Percentiles rank a stretch among this genome's conserved stretches.
These are phyloP conservation scores for Hemicentrotus pulcherrimus DNA, from an alignment of 35 echinoderm and acorn worm species.

Conservation along the genomic window DNA sequence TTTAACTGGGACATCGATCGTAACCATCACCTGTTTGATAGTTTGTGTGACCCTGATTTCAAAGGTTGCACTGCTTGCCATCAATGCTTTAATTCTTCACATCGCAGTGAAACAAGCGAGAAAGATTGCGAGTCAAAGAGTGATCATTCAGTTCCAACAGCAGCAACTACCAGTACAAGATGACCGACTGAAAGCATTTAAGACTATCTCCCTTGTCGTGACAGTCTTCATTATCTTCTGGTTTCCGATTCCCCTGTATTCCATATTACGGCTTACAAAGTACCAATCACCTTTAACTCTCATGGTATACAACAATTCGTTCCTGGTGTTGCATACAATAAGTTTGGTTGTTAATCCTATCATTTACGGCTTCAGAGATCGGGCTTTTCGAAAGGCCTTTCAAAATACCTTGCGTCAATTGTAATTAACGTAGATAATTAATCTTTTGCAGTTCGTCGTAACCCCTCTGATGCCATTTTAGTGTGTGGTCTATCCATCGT, in stretches of 20 bases:
- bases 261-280: not conserved
- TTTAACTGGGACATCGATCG: not conserved
- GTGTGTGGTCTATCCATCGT: too few species aligned
- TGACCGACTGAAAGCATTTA: not conserved
- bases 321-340: not conserved
- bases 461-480: too few species aligned
- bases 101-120: not conserved
- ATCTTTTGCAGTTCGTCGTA: too few species aligned
- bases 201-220: not conserved
- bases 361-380: not conserved
- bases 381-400: not conserved
- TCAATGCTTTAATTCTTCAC: not conserved
- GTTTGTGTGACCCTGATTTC: not conserved
- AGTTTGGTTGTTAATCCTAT: not conserved
- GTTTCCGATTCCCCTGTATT: not conserved
- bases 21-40: not conserved
- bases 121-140: not conserved
- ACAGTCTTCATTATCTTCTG: not conserved
- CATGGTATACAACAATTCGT: not conserved
- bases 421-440: too few species aligned
- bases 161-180: not conserved
- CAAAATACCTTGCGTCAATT: not conserved
- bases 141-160: not conserved
- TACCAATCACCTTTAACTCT: not conserved
- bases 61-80: not conserved